Evolutionary conservation across 2,113 vertebrate genomes (phyloP), one percentile per base, ranked within the genome.

Genomic region (Scomber colias): DNA sequence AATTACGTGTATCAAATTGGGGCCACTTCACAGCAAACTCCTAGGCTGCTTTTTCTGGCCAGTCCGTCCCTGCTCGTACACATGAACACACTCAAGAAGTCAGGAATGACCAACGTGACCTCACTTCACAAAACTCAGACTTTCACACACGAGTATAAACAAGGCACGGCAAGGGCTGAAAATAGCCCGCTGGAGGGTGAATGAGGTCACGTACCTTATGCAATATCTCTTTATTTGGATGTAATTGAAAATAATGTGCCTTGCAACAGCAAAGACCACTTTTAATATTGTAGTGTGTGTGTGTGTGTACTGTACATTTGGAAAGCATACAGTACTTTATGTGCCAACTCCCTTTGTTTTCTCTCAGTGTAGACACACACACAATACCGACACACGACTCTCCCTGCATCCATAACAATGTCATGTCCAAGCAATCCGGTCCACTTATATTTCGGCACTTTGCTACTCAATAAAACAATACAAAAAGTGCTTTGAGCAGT

Each of bases 321-420:
- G 50, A 72, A 69, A 0, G 11, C 48, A 11, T 14, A 24, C 17
- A 46, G 21, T 4, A 24, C 3, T 16, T 8, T 17, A 44, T 75
- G 76, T 70, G 59, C 67, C 64, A 76, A 50, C 64, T 74, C 21
- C 40, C 17, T 75, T 75, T 75, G 50, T 83, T 76, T 27, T 71
- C 35, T 54, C n/a, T 69, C 12, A 35, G 62, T 4, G 5, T 45
- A 27, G 24, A 30, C n/a, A 3, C 11, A 35, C 51, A 70, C 65
- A 72, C 81, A 85, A 49, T 53, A 9, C 30, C 0, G 17, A 63
- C 85, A 84, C 73, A 80, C 53, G 14, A 66, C 70, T 67, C 17
- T 62, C 54, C 54, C 56, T 49, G 70, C 76, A 77, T 81, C 80
- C 73, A 73, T 85, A 87, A 91, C 85, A 87, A 79, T 82, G 48